Evolutionary conservation across 2,113 vertebrate species (phyloP).

Genomic region (Microcebus murinus): DNA sequence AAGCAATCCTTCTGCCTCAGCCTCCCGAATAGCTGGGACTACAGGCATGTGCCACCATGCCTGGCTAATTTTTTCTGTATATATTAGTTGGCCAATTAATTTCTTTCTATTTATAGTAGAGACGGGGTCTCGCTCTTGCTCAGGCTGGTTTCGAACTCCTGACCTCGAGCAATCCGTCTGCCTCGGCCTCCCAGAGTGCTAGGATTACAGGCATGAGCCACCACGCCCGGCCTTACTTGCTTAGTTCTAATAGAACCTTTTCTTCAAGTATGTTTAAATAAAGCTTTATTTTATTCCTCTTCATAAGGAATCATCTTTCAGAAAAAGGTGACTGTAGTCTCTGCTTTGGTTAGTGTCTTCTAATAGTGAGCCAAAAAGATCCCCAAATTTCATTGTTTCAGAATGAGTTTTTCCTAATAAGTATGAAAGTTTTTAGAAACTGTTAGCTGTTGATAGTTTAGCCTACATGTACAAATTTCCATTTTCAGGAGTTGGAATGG

Average conservation of each 20-base stretch:
- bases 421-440: slow-evolving; percentile 37
- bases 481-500: slow-evolving; percentile 23
- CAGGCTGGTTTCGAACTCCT: too few relatives aligned
- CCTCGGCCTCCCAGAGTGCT: too few relatives aligned
- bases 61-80: too few relatives aligned
- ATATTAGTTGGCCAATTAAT: too few relatives aligned
- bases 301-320: neutral
- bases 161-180: too few relatives aligned
- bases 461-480: neutral
- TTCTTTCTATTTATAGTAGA: too few relatives aligned
- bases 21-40: too few relatives aligned
- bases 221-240: neutral
- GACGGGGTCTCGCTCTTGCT: too few relatives aligned
- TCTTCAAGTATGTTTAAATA: slow-evolving; percentile 24
- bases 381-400: slow-evolving; percentile 9
- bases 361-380: slow-evolving; percentile 22
- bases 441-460: slow-evolving; percentile 23
- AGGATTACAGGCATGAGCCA: too few relatives aligned
- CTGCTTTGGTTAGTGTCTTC: neutral
- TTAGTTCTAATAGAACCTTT: slow-evolving; percentile 49
- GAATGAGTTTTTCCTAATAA: slow-evolving; percentile 18
- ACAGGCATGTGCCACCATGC: too few relatives aligned
- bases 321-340: neutral
- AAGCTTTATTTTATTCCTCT: slow-evolving; percentile 21
- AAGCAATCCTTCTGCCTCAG: too few relatives aligned